These are phyloP conservation scores for Abrostola triplasia DNA, from an alignment of 2,888 invertebrate genomes.

Conservation along the genomic window DNA sequence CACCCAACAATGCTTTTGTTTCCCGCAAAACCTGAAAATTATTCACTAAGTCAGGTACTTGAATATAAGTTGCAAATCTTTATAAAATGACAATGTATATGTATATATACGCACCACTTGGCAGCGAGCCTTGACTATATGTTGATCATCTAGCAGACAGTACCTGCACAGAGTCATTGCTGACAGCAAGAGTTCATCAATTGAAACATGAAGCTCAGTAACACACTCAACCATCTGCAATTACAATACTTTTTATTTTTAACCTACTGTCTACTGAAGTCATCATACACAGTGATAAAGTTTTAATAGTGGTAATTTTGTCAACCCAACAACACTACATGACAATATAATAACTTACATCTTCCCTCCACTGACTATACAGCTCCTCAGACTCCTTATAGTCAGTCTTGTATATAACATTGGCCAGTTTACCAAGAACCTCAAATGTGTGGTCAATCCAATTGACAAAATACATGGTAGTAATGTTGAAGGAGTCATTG, in stretches of 20 bases:
- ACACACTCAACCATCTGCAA: slow-evolving; percentile 78
- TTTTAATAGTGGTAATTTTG: no score
- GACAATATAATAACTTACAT: slow-evolving; percentile 62
- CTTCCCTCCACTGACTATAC: slow-evolving; percentile 70
- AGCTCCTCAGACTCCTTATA: slow-evolving; percentile 65
- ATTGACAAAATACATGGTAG: slow-evolving; percentile 83
- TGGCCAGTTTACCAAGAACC: slow-evolving; percentile 72
- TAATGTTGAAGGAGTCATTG: slow-evolving; percentile 67
- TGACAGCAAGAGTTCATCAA: slow-evolving; percentile 80
- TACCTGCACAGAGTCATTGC: slow-evolving; percentile 83
- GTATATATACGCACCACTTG: slow-evolving; percentile 80
- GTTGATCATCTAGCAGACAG: slow-evolving; percentile 77
- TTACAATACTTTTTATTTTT: slow-evolving; percentile 2
- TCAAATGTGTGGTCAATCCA: slow-evolving; percentile 86
- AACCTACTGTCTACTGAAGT: background rate
- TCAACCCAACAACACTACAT: background rate
- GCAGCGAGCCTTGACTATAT: slow-evolving; percentile 85
- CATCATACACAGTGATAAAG: no score
- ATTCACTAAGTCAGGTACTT: background rate
- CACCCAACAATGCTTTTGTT: slow-evolving; percentile 81
- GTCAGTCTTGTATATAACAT: slow-evolving; percentile 72
- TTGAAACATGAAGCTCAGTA: slow-evolving; percentile 72
- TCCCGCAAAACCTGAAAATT: slow-evolving; percentile 85
- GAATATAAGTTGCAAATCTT: background rate
- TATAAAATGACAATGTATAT: background rate